These are phyloP conservation scores for Agriopis marginaria DNA, from an alignment of 2,888 invertebrate genomes.

Conservation along the genomic window DNA sequence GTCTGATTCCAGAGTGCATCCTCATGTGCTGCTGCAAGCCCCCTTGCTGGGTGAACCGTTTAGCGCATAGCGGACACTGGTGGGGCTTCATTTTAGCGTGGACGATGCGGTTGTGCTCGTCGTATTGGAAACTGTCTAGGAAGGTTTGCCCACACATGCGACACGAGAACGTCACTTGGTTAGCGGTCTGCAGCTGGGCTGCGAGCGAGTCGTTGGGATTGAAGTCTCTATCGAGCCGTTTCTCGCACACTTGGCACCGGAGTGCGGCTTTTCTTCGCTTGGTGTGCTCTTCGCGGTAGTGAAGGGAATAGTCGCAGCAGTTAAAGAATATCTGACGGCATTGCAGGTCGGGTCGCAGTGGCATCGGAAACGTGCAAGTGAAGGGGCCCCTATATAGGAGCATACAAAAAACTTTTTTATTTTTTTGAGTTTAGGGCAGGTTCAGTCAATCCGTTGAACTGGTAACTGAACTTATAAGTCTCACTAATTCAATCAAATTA, in stretches of 20 bases:
- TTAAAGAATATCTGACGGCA: conserved; percentile 79
- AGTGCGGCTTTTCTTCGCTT: conserved; percentile 78
- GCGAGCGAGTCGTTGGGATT: conserved; percentile 51
- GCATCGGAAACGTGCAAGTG: conserved; percentile 75
- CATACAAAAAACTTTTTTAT: not conserved
- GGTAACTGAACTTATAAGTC: too few relatives aligned
- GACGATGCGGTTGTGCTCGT: conserved; percentile 72
- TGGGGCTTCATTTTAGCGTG: conserved; percentile 79
- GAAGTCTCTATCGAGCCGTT: conserved; percentile 71
- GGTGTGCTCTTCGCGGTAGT: conserved; percentile 80
- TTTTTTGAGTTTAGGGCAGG: too few relatives aligned
- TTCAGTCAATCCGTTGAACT: too few relatives aligned
- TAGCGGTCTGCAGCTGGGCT: conserved; percentile 52
- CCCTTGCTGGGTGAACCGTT: conserved; percentile 80
- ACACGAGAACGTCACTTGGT: conserved; percentile 65
- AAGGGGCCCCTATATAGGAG: conserved; percentile 77
- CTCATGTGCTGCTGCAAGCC: conserved; percentile 82
- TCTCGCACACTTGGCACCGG: conserved; percentile 82
- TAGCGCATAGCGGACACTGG: conserved; percentile 75
- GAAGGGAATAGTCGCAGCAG: conserved; percentile 81
- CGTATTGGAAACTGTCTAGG: conserved; percentile 64
- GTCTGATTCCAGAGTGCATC: conserved; percentile 78
- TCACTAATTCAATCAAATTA: too few relatives aligned
- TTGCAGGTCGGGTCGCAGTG: conserved; percentile 69
- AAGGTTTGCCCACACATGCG: conserved; percentile 71